A percentile compares a stretch with the other conserved stretches of the same genome.
Evolutionary conservation across 2,888 invertebrate species (phyloP).

Genomic region (Oithona nana): DNA sequence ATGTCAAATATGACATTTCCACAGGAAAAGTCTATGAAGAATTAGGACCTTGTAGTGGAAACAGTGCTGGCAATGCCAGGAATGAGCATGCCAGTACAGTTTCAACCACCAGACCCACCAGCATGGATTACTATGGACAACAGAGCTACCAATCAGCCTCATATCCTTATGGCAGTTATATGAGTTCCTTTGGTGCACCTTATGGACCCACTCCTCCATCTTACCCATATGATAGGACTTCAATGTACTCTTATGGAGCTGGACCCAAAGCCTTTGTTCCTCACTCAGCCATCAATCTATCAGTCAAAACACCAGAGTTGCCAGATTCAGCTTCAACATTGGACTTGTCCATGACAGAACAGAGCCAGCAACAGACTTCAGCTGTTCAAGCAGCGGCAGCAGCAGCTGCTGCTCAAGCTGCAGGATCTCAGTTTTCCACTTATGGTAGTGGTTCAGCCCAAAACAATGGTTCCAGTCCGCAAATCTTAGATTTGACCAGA

Average conservation of each 20-base stretch:
- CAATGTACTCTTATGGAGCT: slow-evolving; percentile 12
- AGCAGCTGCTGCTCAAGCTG: no score
- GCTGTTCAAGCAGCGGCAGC: not conserved
- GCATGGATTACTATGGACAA: not conserved
- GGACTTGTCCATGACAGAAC: not conserved
- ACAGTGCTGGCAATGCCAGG: not conserved
- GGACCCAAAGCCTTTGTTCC: slow-evolving; percentile 16
- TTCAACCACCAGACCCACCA: slow-evolving; percentile 3
- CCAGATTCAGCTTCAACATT: not conserved
- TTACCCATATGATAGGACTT: slow-evolving; percentile 1
- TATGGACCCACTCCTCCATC: not conserved
- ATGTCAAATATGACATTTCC: slow-evolving; percentile 11
- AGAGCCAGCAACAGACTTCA: not conserved
- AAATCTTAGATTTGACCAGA: slow-evolving; percentile 16
- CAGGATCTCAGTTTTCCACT: not conserved
- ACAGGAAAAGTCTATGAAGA: slow-evolving; percentile 17
- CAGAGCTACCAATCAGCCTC: not conserved
- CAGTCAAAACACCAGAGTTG: slow-evolving; percentile 13
- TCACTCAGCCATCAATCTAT: slow-evolving; percentile 12
- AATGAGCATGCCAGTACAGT: not conserved
- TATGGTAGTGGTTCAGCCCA: not conserved
- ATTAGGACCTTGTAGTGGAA: slow-evolving; percentile 1
- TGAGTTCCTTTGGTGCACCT: slow-evolving; percentile 4
- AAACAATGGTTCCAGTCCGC: not conserved
- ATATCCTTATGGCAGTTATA: not conserved